phyloP scores from a whole-genome alignment of 2,797 vertebrate species.

The Oreortyx pictus region DNA sequence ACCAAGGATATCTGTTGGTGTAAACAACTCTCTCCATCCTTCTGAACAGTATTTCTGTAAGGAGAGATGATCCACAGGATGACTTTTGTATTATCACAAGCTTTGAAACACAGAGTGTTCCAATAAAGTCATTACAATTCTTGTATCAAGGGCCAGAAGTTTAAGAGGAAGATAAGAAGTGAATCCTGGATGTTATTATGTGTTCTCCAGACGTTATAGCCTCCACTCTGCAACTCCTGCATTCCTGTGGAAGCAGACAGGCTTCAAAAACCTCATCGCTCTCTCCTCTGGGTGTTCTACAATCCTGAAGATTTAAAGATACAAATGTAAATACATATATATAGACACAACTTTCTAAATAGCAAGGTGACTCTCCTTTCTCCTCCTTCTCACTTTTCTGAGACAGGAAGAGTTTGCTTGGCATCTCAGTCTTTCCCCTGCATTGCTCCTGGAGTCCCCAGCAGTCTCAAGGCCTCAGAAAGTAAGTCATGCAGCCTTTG shows the following conservation, averaged over 20 bases:
- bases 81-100: background rate
- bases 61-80: background rate
- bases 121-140: background rate
- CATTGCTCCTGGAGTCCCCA: background rate
- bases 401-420: background rate
- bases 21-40: background rate
- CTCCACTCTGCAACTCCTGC: background rate
- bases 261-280: background rate
- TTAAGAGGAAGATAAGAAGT: background rate
- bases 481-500: background rate
- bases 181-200: background rate
- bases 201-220: background rate
- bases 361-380: background rate
- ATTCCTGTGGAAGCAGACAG: background rate
- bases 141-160: background rate
- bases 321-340: background rate
- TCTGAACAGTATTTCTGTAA: background rate
- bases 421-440: background rate
- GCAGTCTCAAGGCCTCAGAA: background rate
- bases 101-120: background rate
- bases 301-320: background rate
- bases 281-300: background rate
- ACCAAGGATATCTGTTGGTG: conserved; percentile 5
- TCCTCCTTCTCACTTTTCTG: background rate
- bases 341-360: background rate